Percentiles rank a stretch among this genome's conserved stretches.
phyloP scores from a whole-genome alignment of 35 echinoderm and acorn worm species.

The Amphiura filiformis region DNA sequence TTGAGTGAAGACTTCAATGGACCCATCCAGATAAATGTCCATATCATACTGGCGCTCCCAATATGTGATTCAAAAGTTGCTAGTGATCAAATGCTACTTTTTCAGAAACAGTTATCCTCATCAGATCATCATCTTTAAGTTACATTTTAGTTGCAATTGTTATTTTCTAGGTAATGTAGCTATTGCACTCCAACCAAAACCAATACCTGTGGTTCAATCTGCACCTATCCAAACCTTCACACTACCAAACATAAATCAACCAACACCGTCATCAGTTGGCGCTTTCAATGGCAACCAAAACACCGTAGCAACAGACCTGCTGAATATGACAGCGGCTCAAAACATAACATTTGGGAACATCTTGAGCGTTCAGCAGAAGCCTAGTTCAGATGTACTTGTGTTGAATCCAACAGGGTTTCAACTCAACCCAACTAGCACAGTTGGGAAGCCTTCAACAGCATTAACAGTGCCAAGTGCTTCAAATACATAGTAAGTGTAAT shows the following conservation, averaged over 20 bases:
- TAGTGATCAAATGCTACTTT: no score
- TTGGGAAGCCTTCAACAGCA: no score
- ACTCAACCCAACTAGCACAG: background rate
- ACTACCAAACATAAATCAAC: background rate
- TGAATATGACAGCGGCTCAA: background rate
- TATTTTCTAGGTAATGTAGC: background rate
- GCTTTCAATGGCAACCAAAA: background rate
- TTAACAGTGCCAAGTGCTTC: no score
- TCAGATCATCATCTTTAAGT: no score
- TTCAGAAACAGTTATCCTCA: no score
- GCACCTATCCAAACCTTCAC: background rate
- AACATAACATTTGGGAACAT: background rate
- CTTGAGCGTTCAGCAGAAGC: background rate
- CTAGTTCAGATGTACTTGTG: background rate
- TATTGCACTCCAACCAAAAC: slow-evolving; percentile 2
- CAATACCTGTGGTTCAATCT: background rate
- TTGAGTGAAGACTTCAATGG: no score
- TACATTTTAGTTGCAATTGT: no score
- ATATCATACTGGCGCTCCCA: no score
- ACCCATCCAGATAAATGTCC: no score
- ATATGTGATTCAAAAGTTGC: no score
- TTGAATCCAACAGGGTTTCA: background rate
- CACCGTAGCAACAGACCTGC: background rate
- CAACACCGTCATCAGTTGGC: background rate
- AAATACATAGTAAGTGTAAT: no score